Conservation (phyloP, 37 sponge, comb jelly and placozoan species). For the Cladorhizidae sp. region DNA sequence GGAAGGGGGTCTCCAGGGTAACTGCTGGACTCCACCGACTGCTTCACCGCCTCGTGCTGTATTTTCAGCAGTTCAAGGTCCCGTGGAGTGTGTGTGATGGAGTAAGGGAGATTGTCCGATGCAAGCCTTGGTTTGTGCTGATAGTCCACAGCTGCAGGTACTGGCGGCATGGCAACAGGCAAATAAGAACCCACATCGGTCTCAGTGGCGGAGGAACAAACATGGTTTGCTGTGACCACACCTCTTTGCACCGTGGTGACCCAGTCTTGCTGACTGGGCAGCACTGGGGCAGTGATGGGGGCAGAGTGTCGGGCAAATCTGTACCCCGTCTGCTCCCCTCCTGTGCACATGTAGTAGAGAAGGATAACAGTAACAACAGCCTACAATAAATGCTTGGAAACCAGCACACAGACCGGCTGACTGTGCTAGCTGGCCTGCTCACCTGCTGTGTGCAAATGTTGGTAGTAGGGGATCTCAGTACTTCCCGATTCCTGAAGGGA, state of each 20-base stretch:
- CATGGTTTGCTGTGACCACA: neutral
- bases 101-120: neutral
- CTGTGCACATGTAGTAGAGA: neutral
- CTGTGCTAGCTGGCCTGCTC: too few relatives aligned
- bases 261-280: conserved; percentile 5
- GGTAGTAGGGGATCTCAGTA: neutral
- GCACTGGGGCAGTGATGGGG: conserved; percentile 17
- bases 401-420: neutral
- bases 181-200: neutral
- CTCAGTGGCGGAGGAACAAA: neutral
- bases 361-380: neutral
- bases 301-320: neutral
- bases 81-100: neutral
- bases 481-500: neutral
- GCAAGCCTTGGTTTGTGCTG: neutral
- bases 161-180: neutral
- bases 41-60: conserved; percentile 14
- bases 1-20: neutral
- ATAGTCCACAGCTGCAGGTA: neutral
- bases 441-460: neutral
- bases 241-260: neutral
- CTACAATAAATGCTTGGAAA: too few relatives aligned
- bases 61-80: neutral
- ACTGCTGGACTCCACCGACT: conserved; percentile 5
- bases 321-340: neutral